These are phyloP conservation scores for Leptocoma aspasia DNA, from an alignment of 2,113 vertebrate species.

Conservation along the genomic window DNA sequence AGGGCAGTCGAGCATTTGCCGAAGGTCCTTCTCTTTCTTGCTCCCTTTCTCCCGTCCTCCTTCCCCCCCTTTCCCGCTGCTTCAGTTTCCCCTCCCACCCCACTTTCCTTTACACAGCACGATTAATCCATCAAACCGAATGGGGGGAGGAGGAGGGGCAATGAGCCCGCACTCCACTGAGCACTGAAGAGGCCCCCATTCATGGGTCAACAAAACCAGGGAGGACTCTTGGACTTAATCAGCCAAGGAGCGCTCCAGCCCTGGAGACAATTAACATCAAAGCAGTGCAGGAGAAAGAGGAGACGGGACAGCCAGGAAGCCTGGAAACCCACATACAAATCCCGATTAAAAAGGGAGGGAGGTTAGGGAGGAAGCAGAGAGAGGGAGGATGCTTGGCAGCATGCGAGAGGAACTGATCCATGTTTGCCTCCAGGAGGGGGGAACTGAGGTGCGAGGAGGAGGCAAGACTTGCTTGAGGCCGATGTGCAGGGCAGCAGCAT, in stretches of 20 bases:
- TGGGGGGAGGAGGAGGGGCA: conserved; percentile 60
- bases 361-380: not conserved
- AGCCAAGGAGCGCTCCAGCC: conserved; percentile 68
- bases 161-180: conserved; percentile 77
- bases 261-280: conserved; percentile 74
- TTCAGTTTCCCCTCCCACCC: conserved; percentile 61
- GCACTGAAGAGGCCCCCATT: conserved; percentile 80
- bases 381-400: not conserved
- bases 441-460: not conserved
- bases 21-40: conserved; percentile 53
- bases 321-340: conserved; percentile 44
- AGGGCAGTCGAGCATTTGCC: conserved; percentile 42
- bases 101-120: conserved; percentile 71
- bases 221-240: conserved; percentile 76
- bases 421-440: not conserved
- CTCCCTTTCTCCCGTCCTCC: conserved; percentile 36
- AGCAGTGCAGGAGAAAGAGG: conserved; percentile 53
- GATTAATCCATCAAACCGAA: conserved; percentile 74
- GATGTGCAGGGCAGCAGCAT: fast-evolving
- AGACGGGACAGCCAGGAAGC: conserved; percentile 18
- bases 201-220: conserved; percentile 77
- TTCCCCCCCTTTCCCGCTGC: conserved; percentile 36
- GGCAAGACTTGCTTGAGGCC: not conserved
- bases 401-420: not conserved
- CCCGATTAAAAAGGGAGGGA: not conserved